These are phyloP conservation scores for Heliothis subflexa DNA, from an alignment of 1,140 invertebrate species.

Conservation along the genomic window DNA sequence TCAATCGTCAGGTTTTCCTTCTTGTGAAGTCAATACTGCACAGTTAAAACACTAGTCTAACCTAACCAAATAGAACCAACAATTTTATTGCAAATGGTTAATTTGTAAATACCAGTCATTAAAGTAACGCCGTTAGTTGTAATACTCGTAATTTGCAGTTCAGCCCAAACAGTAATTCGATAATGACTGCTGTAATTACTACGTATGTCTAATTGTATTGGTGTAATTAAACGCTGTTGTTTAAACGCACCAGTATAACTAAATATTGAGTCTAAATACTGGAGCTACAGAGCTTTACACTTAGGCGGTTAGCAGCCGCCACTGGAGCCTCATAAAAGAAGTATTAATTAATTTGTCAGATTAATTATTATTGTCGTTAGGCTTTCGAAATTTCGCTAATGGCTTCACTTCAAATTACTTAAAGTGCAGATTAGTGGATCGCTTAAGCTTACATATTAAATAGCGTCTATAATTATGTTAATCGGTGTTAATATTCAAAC, in stretches of 20 bases:
- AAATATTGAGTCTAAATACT: background rate
- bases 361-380: background rate
- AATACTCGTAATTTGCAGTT: conserved; percentile 5
- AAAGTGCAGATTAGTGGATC: conserved; percentile 17
- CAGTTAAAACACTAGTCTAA: background rate
- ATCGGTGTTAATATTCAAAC: conserved; percentile 30
- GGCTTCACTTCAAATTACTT: background rate
- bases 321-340: background rate
- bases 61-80: background rate
- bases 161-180: conserved; percentile 6
- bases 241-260: background rate
- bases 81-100: background rate
- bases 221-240: too few species aligned
- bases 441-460: conserved; percentile 6
- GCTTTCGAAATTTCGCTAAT: background rate
- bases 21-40: background rate
- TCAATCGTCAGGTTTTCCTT: too few species aligned
- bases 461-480: conserved; percentile 7
- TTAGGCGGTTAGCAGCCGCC: background rate
- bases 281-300: background rate
- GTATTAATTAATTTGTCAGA: background rate
- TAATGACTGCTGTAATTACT: background rate
- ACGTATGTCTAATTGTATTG: background rate
- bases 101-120: conserved; percentile 9
- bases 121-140: background rate